A percentile compares a stretch with the other conserved stretches of the same genome.
Conservation (phyloP, 1,140 invertebrate species). For the Ceratina australensis region DNA sequence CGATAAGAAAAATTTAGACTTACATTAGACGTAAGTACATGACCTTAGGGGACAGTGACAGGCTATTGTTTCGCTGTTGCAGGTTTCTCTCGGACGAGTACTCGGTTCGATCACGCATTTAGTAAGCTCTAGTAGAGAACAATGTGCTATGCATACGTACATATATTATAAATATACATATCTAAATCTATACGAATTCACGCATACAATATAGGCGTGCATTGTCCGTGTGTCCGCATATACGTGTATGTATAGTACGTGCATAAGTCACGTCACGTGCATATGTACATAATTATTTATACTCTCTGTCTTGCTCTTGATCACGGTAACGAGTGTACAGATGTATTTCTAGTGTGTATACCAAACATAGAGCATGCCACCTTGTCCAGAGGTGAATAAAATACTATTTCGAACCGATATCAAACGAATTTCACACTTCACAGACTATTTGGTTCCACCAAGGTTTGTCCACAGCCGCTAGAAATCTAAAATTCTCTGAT, state of each 20-base stretch:
- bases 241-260: slow-evolving; percentile 24
- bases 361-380: slow-evolving; percentile 73
- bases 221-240: slow-evolving; percentile 25
- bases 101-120: slow-evolving; percentile 80
- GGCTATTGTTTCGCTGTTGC: slow-evolving; percentile 79
- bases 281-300: slow-evolving; percentile 31
- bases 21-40: slow-evolving; percentile 70
- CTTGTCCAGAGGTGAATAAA: slow-evolving; percentile 56
- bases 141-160: slow-evolving; percentile 73
- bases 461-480: no score
- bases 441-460: no score
- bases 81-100: slow-evolving; percentile 80
- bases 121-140: slow-evolving; percentile 78
- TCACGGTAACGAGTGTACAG: slow-evolving; percentile 53
- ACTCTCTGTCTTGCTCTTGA: slow-evolving; percentile 27
- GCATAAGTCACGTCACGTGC: slow-evolving; percentile 21
- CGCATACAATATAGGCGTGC: slow-evolving; percentile 48
- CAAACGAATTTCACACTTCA: neutral
- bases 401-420: slow-evolving; percentile 34
- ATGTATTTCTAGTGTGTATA: slow-evolving; percentile 68
- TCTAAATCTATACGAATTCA: slow-evolving; percentile 61
- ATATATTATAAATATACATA: slow-evolving; percentile 64
- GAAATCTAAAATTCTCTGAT: no score
- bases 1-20: slow-evolving; percentile 28
- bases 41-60: slow-evolving; percentile 74